Evolutionary conservation across 2,888 invertebrate genomes (phyloP), one percentile per base, ranked within the genome.

Genomic region (Parnassius mnemosyne): DNA sequence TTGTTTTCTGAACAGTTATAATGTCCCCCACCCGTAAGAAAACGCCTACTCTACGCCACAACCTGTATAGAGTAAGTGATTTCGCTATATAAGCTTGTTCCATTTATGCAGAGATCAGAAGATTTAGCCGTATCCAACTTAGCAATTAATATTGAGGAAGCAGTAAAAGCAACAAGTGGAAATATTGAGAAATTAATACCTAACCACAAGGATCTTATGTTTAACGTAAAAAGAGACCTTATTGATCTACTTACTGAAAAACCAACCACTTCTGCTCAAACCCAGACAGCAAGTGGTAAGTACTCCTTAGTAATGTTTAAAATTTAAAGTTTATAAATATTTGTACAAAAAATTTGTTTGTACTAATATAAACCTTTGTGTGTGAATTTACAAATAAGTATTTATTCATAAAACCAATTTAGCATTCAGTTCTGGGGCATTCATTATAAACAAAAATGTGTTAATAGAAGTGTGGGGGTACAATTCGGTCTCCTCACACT

Each of bases 131-230:
- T 95, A 0, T 93, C 94, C 1, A 95, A 93, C 72, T 83, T 94
- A 51, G 93, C 93, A 53, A 79, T 95, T 47, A 92, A 93, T 55
- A 83, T 94, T 34, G 93, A 93, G 13, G 87, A 91, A 12, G 85
- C 92, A 13, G 93, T 95, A 0, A 90, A 86, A 61, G 82, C 83
- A 12, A 70, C 91, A 1, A 86, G 80, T 61, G 96, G 96, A 1
- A 71, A 89, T 3, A 87, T 96, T 65, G 92, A 92, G 49, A 89
- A 92, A 57, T 80, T 95, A 79, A 89, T 96, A 57, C 96, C 96
- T 3, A 91, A 85, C n/a, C 89, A 94, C 72, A 92, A 92, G 62
- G 92, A 92, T 34, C 80, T 95, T 3, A 90, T 94, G 67, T 92
- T 93, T 63, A 92, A 91, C 58, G 85, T 95, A 53, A 93, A 93